Evolutionary conservation across 2,797 vertebrate genomes (phyloP), one percentile per base, ranked within the genome.

Genomic region (Chelon labrosus): DNA sequence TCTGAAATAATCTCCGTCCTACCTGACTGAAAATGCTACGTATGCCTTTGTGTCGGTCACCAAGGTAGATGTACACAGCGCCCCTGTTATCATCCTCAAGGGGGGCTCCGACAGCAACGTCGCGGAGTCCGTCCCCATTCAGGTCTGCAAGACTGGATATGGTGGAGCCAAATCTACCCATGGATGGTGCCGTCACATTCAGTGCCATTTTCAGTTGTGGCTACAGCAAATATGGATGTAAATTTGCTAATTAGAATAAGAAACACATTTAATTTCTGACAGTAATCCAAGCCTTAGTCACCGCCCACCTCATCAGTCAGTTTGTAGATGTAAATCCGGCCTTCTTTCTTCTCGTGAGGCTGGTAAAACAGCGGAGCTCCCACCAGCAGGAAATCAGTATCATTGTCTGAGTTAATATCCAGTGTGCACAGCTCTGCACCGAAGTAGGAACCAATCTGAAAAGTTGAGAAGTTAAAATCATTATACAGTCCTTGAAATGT

Each of bases 391-490:
- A 97, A 93, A 52, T 97, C 96, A 5, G 89, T 94, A 72, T 94
- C 58, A 2, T 80, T 77, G 17, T 97, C 92, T 13, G 86, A 88
- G 65, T 96, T 65, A 10, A 95, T 3, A 9, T 97, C 96, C 10
- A 96, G 1, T 1, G 94, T 79, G 73, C 95, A 95, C 39, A 97
- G 67, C 66, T 94, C 95, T 1, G 92, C 94, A 3, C 96, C 96
- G 56, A 97, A 97, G 83, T 96, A 97, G n/a, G 95, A 96, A 10
- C 96, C 96, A 9, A 96, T 90, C 96, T 97, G 85, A 63, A 55
- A 81, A 41, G 31, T 41, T 41, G 2, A 11, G 38, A 47, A 47
- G 19, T 50, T 41, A 10, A 64, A 7, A 42, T n/a, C 9, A 47
- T 19, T 5, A 10, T 6, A 2, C 19, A 50, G 2, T 5, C 4